phyloP scores from a whole-genome alignment of 2,888 invertebrate species.

The Diarsia rubi region DNA sequence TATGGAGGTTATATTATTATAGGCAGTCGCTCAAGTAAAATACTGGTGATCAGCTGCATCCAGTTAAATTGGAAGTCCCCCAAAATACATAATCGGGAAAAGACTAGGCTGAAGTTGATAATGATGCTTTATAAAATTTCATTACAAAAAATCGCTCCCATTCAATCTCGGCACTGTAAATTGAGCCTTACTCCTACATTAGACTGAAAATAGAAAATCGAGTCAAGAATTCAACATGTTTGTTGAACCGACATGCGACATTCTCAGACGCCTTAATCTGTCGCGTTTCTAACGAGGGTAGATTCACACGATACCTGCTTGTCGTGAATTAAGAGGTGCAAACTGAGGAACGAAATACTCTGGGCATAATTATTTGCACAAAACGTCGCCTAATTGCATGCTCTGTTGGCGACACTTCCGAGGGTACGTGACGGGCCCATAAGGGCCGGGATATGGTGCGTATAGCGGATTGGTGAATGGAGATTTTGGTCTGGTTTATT shows the following conservation, averaged over 20 bases:
- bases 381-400: slow-evolving; percentile 88
- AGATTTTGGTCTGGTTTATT: slow-evolving; percentile 35
- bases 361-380: slow-evolving; percentile 86
- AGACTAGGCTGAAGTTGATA: background rate
- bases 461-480: slow-evolving; percentile 57
- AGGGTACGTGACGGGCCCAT: slow-evolving; percentile 80
- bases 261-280: slow-evolving; percentile 67
- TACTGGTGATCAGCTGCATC: too few species aligned
- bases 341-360: slow-evolving; percentile 75
- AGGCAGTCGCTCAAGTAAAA: too few species aligned
- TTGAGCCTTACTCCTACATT: slow-evolving; percentile 20
- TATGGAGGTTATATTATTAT: background rate
- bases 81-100: background rate
- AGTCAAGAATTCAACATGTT: slow-evolving; percentile 44
- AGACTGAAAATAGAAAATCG: slow-evolving; percentile 43
- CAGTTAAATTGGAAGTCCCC: too few species aligned
- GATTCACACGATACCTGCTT: slow-evolving; percentile 72
- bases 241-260: slow-evolving; percentile 63
- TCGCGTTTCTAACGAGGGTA: slow-evolving; percentile 60
- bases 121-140: background rate
- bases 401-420: slow-evolving; percentile 84
- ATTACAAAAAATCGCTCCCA: background rate
- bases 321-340: slow-evolving; percentile 81
- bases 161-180: background rate
- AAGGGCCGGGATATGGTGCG: slow-evolving; percentile 55